Evolutionary conservation across 2,113 vertebrate species (phyloP).

Genomic region (Scartelaos histophorus): DNA sequence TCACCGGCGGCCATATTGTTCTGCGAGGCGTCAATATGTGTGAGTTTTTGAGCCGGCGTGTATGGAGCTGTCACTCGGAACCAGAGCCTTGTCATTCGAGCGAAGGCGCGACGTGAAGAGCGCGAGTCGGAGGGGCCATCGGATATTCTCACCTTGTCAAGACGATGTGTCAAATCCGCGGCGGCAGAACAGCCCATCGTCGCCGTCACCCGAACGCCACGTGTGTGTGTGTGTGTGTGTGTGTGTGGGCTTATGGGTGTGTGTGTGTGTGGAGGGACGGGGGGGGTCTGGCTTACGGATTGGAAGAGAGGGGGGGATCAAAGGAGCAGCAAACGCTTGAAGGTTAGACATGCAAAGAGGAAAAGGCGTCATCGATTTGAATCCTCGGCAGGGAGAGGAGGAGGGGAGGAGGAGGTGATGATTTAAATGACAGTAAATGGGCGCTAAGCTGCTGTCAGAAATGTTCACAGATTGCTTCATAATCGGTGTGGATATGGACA

Average conservation of each 20-base stretch:
- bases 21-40: background rate
- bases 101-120: slow-evolving; percentile 17
- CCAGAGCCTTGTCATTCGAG: slow-evolving; percentile 19
- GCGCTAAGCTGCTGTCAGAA: slow-evolving; percentile 12
- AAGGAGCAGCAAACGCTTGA: slow-evolving; percentile 30
- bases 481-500: background rate
- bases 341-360: slow-evolving; percentile 24
- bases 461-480: slow-evolving; percentile 1
- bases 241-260: background rate
- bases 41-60: slow-evolving; percentile 12
- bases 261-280: too few relatives aligned
- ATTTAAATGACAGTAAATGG: background rate
- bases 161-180: slow-evolving; percentile 50
- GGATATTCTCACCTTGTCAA: slow-evolving; percentile 69
- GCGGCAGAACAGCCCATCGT: slow-evolving; percentile 21
- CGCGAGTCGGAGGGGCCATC: background rate
- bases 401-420: background rate
- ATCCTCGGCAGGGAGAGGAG: slow-evolving; percentile 1
- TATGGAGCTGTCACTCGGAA: slow-evolving; percentile 34
- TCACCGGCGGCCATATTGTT: background rate
- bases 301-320: slow-evolving; percentile 16
- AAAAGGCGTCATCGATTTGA: slow-evolving; percentile 14
- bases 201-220: background rate
- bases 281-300: background rate
- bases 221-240: background rate